Conservation (phyloP, 2,888 invertebrate genomes). For the Plemyria rubiginata region DNA sequence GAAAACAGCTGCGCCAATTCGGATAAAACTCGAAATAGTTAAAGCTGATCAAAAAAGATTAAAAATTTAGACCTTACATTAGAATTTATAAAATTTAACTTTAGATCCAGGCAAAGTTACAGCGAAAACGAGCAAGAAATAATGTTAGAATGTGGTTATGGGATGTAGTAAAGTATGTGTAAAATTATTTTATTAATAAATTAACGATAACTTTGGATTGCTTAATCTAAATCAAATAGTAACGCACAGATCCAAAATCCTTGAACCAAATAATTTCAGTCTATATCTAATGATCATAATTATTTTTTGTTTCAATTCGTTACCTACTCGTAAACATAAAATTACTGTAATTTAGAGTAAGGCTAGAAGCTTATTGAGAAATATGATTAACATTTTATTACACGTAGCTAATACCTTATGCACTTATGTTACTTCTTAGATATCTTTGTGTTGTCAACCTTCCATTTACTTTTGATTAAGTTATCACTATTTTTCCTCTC, state of each 20-base stretch:
- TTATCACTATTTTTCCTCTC: too few relatives aligned
- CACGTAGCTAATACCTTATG: constrained; percentile 57
- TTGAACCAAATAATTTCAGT: constrained; percentile 44
- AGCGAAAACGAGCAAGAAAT: too few relatives aligned
- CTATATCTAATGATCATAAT: constrained; percentile 48
- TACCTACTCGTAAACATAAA: constrained; percentile 40
- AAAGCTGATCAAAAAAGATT: too few relatives aligned
- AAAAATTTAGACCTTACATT: too few relatives aligned
- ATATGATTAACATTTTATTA: constrained; percentile 59
- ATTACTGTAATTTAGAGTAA: constrained; percentile 47
- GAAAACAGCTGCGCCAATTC: too few relatives aligned
- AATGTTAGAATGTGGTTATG: too few relatives aligned
- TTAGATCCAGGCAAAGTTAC: too few relatives aligned
- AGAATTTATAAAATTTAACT: too few relatives aligned
- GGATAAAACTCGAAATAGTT: too few relatives aligned
- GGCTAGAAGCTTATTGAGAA: constrained; percentile 55
- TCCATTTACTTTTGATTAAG: constrained; percentile 4
- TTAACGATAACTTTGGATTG: not conserved
- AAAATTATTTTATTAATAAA: constrained; percentile 20
- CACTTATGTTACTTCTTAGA: not conserved
- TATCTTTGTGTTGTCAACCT: constrained; percentile 4
- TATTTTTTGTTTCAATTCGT: constrained; percentile 47
- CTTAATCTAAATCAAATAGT: constrained; percentile 20
- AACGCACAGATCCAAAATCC: constrained; percentile 37
- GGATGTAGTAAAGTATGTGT: too few relatives aligned